Evolutionary conservation across 2,113 vertebrate species (phyloP), one percentile per base, ranked within the genome.

Genomic region (Pelodiscus sinensis): DNA sequence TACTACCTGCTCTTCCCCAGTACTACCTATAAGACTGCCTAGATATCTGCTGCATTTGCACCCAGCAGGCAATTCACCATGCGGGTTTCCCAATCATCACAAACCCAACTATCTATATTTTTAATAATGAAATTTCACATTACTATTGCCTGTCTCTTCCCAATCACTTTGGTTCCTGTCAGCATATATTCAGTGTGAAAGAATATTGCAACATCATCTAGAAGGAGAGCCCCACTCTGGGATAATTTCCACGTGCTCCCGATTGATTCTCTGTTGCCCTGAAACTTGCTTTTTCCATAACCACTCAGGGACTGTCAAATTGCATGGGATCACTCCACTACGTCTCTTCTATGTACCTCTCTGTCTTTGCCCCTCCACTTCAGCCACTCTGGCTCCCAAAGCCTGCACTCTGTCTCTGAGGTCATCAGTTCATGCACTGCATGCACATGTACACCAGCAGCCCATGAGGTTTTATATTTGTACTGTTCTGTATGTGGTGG

Each of bases 401-500:
- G 65, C 65, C 8, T 35, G 31, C 35, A 71, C 15, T 68, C 65
- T 11, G n/a, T 71, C 9, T 35, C 65, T 35, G 65, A 35, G n/a
- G 31, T 18, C n/a, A 71, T 21, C n/a, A 35, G 31, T 35, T 35
- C 9, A 21, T 71, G n/a, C 65, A 71, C 4, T 9, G 31, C 31
- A 68, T n/a, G 31, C 58, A 68, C 31, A 35, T 18, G 65, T 35
- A 71, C 9, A 16, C 65, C 31, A 71, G 9, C n/a, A 9, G 9
- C 65, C 65, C 16, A 21, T 35, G 65, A 71, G 18, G 21, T 71
- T 35, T n/a, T 95, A 90, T 89, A 94, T 94, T 88, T 90, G 94
- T 91, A 82, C 88, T 78, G 88, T 95, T 95, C 81, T 95, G 94
- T 95, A 93, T 79, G 95, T 94, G 91, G 50, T 94, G 88, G 54